Evolutionary conservation across 2,888 invertebrate species (phyloP), one percentile per base, ranked within the genome.

Genomic region (Eledona agricola): DNA sequence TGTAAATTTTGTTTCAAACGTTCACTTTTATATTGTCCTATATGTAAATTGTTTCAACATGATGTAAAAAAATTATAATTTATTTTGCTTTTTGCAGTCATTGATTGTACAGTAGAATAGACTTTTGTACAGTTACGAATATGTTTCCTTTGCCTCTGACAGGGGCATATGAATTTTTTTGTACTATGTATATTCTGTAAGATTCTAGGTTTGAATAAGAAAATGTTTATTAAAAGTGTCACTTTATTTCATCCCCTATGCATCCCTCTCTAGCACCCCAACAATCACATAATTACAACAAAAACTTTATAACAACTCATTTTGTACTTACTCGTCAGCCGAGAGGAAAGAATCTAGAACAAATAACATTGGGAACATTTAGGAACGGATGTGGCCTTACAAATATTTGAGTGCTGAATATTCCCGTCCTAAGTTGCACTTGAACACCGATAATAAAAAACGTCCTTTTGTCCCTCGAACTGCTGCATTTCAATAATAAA

Each of bases 161-260:
- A 59, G 70, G 70, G 75, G 69, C 66, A 72, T n/a, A n/a, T 71
- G 82, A 84, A 65, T 85, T 86, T 85, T 86, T 87, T 88, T 87
- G 87, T 88, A 87, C 87, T 87, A 87, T 88, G 87, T 87, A 87
- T 86, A 87, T 87, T 86, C 86, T 87, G 86, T 87, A 87, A 84
- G 85, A 85, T 83, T 84, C 84, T 85, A 86, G 85, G 81, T 81
- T 81, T 81, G 79, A 81, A 81, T 81, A 81, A 81, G 79, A 81
- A 79, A 81, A 71, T 69, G 77, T 77, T 77, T 78, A 78, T 77
- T 70, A 73, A 57, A 40, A 26, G 40, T 28, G 15, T 23, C 26
- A 10, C 51, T 29, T 26, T 17, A 12, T 26, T 13, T 40, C 13
- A 16, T 31, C n/a, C n/a, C n/a, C n/a, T n/a, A n/a, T n/a, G n/a